These are phyloP conservation scores for Urosaurus nigricauda DNA, from an alignment of 2,797 vertebrate genomes.

Conservation along the genomic window DNA sequence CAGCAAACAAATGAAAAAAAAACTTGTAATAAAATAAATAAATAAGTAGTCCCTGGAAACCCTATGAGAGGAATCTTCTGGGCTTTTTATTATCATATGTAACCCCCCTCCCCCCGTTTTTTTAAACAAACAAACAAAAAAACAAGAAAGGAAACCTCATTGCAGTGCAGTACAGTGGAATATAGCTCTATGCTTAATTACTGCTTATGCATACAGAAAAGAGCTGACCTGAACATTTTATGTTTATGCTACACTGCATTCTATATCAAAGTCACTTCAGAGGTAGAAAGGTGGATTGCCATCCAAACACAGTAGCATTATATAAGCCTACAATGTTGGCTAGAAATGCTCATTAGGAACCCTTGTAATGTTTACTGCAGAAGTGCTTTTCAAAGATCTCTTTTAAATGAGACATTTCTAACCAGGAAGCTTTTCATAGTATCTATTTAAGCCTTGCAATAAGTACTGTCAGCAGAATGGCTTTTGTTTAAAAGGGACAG, in stretches of 20 bases:
- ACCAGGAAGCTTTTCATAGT: slow-evolving; percentile 35
- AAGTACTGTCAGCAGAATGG: slow-evolving; percentile 57
- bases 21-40: too few species aligned
- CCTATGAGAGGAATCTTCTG: slow-evolving; percentile 31
- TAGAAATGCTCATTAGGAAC: slow-evolving; percentile 1
- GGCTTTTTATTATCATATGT: slow-evolving; percentile 39
- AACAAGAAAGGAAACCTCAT: slow-evolving; percentile 11
- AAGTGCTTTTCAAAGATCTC: slow-evolving; percentile 35
- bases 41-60: slow-evolving; percentile 18
- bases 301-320: slow-evolving; percentile 35
- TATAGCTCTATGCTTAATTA: slow-evolving; percentile 34
- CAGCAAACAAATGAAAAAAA: too few species aligned
- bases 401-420: slow-evolving; percentile 39
- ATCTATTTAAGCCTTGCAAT: slow-evolving; percentile 43
- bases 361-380: slow-evolving; percentile 26
- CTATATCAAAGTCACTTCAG: slow-evolving; percentile 33
- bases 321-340: not conserved
- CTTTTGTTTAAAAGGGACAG: slow-evolving; percentile 51
- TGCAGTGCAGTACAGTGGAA: slow-evolving; percentile 13
- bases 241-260: slow-evolving; percentile 29
- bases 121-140: not conserved
- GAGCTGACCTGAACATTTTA: slow-evolving; percentile 42
- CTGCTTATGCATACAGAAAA: slow-evolving; percentile 46
- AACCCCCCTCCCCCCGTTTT: too few species aligned
- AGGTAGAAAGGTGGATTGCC: slow-evolving; percentile 41